These are phyloP conservation scores for Nipponia nippon DNA, from an alignment of 2,113 vertebrate species.

Conservation along the genomic window DNA sequence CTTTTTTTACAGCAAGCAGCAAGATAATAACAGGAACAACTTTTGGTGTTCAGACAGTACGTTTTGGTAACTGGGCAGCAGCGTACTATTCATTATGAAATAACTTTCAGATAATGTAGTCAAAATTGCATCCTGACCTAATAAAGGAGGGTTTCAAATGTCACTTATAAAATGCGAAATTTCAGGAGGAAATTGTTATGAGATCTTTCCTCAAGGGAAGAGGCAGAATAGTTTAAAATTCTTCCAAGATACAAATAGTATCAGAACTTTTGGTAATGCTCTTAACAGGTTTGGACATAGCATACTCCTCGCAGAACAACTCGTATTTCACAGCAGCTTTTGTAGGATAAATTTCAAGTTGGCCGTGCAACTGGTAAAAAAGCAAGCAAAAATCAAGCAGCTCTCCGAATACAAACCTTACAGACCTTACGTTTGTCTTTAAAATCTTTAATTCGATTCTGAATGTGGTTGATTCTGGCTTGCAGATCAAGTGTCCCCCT, in stretches of 20 bases:
- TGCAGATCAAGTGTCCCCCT: neutral
- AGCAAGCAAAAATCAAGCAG: neutral
- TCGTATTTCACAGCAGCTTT: neutral
- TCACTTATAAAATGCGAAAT: neutral
- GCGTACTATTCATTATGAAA: neutral
- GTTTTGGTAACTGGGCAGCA: neutral
- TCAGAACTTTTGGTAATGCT: neutral
- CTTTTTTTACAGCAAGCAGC: neutral
- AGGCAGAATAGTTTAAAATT: neutral
- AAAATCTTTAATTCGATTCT: neutral
- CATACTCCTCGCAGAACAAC: neutral
- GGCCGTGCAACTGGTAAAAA: neutral
- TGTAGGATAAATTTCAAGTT: neutral
- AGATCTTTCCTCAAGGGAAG: conserved; percentile 16
- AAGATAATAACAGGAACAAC: neutral
- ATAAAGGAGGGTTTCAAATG: neutral
- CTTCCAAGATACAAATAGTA: neutral
- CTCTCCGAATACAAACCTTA: no score
- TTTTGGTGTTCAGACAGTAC: neutral
- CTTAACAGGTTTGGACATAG: neutral
- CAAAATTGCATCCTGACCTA: neutral
- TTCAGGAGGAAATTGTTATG: neutral
- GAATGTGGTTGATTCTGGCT: neutral
- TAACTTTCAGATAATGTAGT: neutral
- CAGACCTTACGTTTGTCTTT: neutral